Evolutionary conservation across 2,888 invertebrate genomes (phyloP), one percentile per base, ranked within the genome.

Genomic region (Tachina grossa): DNA sequence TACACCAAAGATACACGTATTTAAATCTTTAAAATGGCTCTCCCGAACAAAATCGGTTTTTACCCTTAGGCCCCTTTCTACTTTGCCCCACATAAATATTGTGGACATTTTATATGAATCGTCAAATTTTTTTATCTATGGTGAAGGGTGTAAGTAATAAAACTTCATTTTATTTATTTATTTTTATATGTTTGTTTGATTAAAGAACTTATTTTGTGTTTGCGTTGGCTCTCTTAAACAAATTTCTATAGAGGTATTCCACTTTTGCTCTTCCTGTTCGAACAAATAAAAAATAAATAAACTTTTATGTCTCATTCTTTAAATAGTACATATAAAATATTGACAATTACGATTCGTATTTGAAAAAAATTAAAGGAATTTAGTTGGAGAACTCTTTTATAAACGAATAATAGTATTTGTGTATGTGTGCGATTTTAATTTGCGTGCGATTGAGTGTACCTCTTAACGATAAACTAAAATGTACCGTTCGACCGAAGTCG

Each of bases 341-440:
- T 76, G 61, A 77, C 71, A 69, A 72, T 77, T 72, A 71, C 39
- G 47, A 57, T 80, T 77, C 39, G 45, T 57, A 57, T 80, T 57
- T 72, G 45, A 72, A 71, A 55, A 16, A 59, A n/a, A 78, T 61
- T 47, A 63, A 45, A 71, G n/a, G 57, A 71, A 71, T 61, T 63
- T 45, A 13, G 19, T 45, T 43, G 16, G 51, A 69, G 61, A 16
- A 39, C 57, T 47, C 31, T 51, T 51, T 43, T 63, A 45, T 31
- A 49, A 59, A n/a, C 47, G n/a, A 59, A 51, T 59, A 51, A 51
- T 68, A 49, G 55, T 13, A 55, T 49, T 74, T 3, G 22, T 71
- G 72, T 19, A 53, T 59, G 6, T 45, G 45, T 65, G 47, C 22
- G 13, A 47, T 13, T 31, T 31, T 31, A 31, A 31, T 31, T 31